Evolutionary conservation across 2,797 vertebrate genomes (phyloP), one percentile per base, ranked within the genome.

Genomic region (Pipistrellus kuhlii): DNA sequence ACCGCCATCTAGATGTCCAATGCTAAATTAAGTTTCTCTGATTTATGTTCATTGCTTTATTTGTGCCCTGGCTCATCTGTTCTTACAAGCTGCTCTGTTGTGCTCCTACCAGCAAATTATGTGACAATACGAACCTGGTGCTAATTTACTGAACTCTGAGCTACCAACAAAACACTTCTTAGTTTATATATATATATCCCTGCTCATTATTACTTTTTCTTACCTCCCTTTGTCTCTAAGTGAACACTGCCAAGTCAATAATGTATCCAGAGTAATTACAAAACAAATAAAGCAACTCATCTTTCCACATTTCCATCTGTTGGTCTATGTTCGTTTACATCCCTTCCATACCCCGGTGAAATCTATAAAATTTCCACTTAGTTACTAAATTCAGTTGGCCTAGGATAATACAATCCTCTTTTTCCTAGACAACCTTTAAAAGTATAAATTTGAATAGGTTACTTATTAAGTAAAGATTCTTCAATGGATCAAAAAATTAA

Each of bases 21-120:
- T 55, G 91, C 94, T 97, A 97, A 97, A 97, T 96, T 96, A 97
- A 95, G 82, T 95, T 97, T 93, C 85, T 68, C 94, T 97, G 97
- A 97, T 97, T 97, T 95, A 97, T 97, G 90, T 86, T 96, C 93
- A 96, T 95, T 77, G 88, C 95, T 95, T 94, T 93, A 90, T 84
- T 85, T 91, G 85, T 93, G 85, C 35, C 66, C 57, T 93, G 91
- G 93, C 78, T 97, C 96, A 95, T 96, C 94, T 95, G 94, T 95
- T 97, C 93, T 90, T 94, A 94, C 95, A 97, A 96, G 90, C 95
- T 97, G 95, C 92, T 97, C 85, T 88, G 44, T 55, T 91, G 92
- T 51, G 85, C 66, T 95, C 73, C 93, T 84, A 97, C 93, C 71
- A 92, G 75, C 80, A 95, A 96, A 95, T 96, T 96, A 95, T 95